A percentile compares a stretch with the other conserved stretches of the same genome.
phyloP scores from a whole-genome alignment of 2,888 invertebrate species.

The Calameuta pallipes region DNA sequence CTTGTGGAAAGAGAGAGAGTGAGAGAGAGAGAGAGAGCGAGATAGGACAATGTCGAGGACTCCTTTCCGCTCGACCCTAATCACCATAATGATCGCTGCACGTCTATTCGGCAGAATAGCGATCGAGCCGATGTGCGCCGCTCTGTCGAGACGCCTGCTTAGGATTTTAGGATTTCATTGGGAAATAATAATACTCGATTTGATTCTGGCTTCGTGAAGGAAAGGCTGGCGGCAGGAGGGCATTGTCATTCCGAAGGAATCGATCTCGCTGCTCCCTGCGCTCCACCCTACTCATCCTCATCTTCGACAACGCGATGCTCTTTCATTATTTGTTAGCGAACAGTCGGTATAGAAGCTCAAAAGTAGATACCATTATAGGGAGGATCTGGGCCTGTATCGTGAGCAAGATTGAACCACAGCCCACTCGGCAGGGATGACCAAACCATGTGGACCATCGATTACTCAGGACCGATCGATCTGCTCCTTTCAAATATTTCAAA shows the following conservation, averaged over 20 bases:
- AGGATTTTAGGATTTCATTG: background rate
- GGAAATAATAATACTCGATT: background rate
- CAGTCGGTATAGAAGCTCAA: too few species aligned
- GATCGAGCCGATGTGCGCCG: background rate
- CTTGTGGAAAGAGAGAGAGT: background rate
- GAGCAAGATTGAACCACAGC: background rate
- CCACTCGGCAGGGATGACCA: background rate
- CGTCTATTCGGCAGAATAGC: background rate
- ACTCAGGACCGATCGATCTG: background rate
- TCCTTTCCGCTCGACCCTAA: background rate
- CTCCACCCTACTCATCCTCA: background rate
- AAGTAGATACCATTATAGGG: background rate
- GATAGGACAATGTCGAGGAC: background rate
- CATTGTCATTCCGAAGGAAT: background rate
- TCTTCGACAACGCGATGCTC: background rate
- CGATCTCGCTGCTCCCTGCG: background rate
- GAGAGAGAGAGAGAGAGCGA: too few species aligned
- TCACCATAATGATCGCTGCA: background rate
- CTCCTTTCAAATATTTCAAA: background rate
- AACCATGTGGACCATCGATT: background rate
- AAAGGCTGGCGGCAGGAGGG: background rate
- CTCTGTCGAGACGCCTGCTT: background rate
- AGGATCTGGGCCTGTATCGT: background rate
- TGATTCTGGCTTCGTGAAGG: background rate
- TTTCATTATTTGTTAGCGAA: background rate